A percentile compares a stretch with the other conserved stretches of the same genome.
Conservation (phyloP, 1,140 invertebrate genomes). For the Campodea augens region DNA sequence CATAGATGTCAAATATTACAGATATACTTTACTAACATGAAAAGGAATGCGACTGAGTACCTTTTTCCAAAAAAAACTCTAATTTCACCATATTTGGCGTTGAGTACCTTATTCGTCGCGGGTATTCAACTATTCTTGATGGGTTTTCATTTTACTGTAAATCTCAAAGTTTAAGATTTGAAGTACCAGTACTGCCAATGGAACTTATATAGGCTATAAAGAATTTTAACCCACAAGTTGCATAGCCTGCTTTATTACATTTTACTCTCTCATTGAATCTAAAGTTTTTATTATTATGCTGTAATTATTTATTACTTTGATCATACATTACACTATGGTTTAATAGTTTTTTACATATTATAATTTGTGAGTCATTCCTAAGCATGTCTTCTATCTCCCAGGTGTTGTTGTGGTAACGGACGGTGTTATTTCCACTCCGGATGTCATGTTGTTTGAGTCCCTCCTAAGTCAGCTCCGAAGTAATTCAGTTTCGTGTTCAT, state of each 20-base stretch:
- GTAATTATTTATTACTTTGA: neutral
- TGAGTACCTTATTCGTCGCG: too few relatives aligned
- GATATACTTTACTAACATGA: too few relatives aligned
- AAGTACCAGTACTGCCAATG: too few relatives aligned
- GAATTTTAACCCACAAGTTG: neutral
- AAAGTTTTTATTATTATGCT: neutral
- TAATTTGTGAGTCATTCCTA: conserved; percentile 3
- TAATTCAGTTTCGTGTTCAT: conserved; percentile 56
- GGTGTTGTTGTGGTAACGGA: conserved; percentile 64
- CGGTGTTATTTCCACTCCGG: conserved; percentile 56
- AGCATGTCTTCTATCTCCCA: conserved; percentile 24
- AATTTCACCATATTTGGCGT: too few relatives aligned
- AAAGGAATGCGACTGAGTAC: too few relatives aligned
- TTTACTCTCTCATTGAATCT: neutral
- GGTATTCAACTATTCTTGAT: too few relatives aligned
- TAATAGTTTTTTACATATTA: neutral
- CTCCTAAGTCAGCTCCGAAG: conserved; percentile 52
- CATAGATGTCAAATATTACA: too few relatives aligned
- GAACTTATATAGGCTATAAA: neutral
- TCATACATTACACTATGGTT: neutral
- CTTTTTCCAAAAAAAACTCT: too few relatives aligned
- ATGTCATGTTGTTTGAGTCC: conserved; percentile 49
- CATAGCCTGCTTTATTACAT: neutral
- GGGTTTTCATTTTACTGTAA: too few relatives aligned
- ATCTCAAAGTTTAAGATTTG: too few relatives aligned